phyloP scores from a whole-genome alignment of 2,113 vertebrate genomes.

The Actenoides lindsayi region DNA sequence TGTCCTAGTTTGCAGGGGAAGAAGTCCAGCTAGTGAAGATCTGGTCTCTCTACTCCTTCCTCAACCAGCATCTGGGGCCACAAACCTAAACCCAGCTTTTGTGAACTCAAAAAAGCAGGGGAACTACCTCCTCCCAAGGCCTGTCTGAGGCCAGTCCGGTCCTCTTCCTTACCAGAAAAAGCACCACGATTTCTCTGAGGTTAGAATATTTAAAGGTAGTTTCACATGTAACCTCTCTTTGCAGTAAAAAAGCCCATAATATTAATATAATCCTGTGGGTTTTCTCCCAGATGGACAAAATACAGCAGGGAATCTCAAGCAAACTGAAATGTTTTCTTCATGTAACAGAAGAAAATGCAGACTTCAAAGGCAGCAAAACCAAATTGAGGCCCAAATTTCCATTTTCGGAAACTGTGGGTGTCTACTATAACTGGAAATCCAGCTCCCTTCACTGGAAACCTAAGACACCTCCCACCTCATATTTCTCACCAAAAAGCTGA shows the following conservation, averaged over 20 bases:
- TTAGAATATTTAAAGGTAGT: not conserved
- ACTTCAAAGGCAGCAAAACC: conserved; percentile 7
- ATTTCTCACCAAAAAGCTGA: conserved; percentile 46
- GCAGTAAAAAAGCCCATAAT: not conserved
- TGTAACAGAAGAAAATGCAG: not conserved
- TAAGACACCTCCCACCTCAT: conserved; percentile 51
- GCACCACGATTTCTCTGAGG: not conserved
- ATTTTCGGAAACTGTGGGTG: conserved; percentile 50
- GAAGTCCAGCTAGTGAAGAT: not conserved
- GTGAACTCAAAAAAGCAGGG: not conserved
- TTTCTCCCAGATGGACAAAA: conserved; percentile 34
- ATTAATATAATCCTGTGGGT: not conserved
- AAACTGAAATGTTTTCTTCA: not conserved
- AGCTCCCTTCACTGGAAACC: conserved; percentile 45
- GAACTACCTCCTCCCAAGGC: not conserved
- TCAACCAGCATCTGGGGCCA: not conserved
- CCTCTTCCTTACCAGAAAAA: not conserved
- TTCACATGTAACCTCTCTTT: not conserved
- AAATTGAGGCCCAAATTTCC: conserved; percentile 13
- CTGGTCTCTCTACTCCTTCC: not conserved
- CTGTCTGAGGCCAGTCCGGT: not conserved
- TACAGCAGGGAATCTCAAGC: not conserved
- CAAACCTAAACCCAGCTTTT: not conserved
- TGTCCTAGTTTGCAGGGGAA: not conserved
- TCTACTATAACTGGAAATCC: conserved; percentile 55